Percentiles rank a stretch among this genome's conserved stretches.
Conservation (phyloP, 2,888 invertebrate species). For the Spodoptera exigua region DNA sequence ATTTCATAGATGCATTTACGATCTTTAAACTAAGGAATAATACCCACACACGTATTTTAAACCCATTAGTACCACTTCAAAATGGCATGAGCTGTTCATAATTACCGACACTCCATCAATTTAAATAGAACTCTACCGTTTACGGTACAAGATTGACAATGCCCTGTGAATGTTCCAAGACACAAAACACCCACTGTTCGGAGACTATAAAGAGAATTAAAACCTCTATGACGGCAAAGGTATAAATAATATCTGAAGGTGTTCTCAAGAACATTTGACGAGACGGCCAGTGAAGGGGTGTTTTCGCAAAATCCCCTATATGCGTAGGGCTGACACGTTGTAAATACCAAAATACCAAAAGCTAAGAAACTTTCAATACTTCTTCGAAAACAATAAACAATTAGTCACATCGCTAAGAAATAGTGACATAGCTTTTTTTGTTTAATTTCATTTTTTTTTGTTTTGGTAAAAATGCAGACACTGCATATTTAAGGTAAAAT, state of each 20-base stretch:
- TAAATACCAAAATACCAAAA: no score
- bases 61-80: conserved; percentile 2
- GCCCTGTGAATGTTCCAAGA: conserved; percentile 1
- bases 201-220: conserved; percentile 50
- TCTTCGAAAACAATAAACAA: no score
- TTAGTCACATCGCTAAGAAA: no score
- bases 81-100: not conserved
- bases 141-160: conserved; percentile 1
- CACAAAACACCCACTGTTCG: conserved; percentile 36
- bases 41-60: not conserved
- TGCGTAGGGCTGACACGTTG: conserved; percentile 40
- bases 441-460: no score
- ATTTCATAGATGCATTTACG: no score
- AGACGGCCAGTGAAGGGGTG: conserved; percentile 41
- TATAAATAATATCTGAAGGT: conserved; percentile 52
- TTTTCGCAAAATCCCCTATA: conserved; percentile 49
- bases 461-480: no score
- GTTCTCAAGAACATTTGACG: conserved; percentile 42
- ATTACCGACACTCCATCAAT: no score
- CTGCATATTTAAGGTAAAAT: no score
- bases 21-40: no score
- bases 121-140: not conserved
- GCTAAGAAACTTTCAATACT: no score
- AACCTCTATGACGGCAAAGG: conserved; percentile 45
- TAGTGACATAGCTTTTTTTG: no score